Evolutionary conservation across 2,797 vertebrate species (phyloP).

Genomic region (Esox lucius): DNA sequence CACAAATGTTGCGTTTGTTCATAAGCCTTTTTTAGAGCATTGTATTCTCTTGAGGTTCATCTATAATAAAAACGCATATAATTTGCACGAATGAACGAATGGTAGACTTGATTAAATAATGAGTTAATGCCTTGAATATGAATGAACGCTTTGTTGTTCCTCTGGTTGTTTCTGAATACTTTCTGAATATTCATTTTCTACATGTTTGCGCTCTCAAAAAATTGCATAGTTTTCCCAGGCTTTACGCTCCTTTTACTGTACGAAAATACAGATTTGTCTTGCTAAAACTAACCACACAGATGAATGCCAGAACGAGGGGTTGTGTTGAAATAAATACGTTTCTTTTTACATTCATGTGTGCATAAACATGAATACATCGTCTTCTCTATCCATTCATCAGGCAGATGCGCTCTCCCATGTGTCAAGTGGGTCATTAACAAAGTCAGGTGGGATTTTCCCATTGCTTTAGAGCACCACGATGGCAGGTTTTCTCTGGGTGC

Average conservation of each 20-base stretch:
- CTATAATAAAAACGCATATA: too few relatives aligned
- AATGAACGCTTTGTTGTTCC: too few relatives aligned
- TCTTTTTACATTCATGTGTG: not conserved
- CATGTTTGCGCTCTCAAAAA: not conserved
- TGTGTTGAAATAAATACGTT: not conserved
- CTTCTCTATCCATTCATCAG: not conserved
- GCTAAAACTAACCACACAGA: not conserved
- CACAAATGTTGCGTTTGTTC: too few relatives aligned
- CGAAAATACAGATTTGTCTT: not conserved
- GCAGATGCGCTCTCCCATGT: not conserved
- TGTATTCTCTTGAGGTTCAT: too few relatives aligned
- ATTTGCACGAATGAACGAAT: too few relatives aligned
- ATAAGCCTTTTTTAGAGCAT: too few relatives aligned
- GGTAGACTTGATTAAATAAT: too few relatives aligned
- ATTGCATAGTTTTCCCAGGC: not conserved
- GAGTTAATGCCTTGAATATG: too few relatives aligned
- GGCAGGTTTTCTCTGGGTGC: not conserved
- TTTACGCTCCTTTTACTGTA: not conserved
- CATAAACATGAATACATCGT: not conserved
- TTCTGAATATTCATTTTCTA: not conserved
- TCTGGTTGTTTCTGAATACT: too few relatives aligned
- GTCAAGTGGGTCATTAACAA: not conserved
- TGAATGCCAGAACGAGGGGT: not conserved
- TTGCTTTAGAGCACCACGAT: not conserved
- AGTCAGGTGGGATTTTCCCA: not conserved